Evolutionary conservation across 2,797 vertebrate genomes (phyloP), one percentile per base, ranked within the genome.

Genomic region (Ceyx erithaca): DNA sequence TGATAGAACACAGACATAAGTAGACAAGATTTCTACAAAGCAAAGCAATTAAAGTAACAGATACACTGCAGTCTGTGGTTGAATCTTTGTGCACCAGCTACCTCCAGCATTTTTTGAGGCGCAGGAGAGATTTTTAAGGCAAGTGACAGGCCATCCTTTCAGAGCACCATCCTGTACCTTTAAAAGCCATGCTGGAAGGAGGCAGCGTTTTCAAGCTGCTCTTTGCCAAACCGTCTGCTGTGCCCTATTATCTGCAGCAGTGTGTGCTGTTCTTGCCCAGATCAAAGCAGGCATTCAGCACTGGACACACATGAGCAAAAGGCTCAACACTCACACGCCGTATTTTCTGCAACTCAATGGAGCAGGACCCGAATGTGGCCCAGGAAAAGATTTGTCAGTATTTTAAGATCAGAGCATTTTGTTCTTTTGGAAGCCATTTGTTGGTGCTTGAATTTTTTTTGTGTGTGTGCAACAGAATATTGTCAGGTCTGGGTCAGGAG

Each of bases 101-200:
- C 30, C 30, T 54, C 30, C 28, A 49, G 22, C 15, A 45, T 83
- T 72, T 90, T 72, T 75, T 55, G 54, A 68, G 9, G 20, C 4
- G 18, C 25, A 26, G 4, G 10, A 46, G 54, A 69, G 16, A 59
- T 77, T 75, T 87, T 81, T 75, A 77, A 80, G 31, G 68, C 19
- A 82, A 67, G 18, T 6, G 21, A 9, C 0, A 0, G 43, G 35
- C 87, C 51, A 5, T 45, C 31, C 25, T 58, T 80, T 85, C n/a
- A 63, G 76, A 87, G 52, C 19, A 52, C 14, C 13, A 66, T 69
- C 46, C 62, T 67, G 15, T 54, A 66, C 26, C 64, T 92, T 87
- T 92, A 71, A 94, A 87, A 87, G 62, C 48, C 41, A 22, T 49
- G 7, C 30, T 79, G 76, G 55, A 95, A 63, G 31, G 80, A 85